phyloP scores from a whole-genome alignment of 2,113 vertebrate genomes.

The Mesocricetus auratus region DNA sequence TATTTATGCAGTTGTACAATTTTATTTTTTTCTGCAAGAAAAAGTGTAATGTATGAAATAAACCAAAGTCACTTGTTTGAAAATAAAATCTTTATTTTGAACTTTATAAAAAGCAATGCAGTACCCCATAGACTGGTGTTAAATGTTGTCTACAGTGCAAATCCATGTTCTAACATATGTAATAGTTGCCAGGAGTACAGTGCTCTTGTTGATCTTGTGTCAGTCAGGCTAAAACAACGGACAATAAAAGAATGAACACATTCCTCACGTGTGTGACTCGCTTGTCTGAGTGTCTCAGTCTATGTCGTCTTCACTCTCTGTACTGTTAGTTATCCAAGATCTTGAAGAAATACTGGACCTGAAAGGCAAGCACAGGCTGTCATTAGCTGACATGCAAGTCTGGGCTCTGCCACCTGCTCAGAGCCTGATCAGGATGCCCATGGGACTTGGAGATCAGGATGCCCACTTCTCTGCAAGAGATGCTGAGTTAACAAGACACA shows the following conservation, averaged over 20 bases:
- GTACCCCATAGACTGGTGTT: constrained; percentile 95
- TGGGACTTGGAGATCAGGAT: background rate
- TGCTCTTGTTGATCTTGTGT: constrained; percentile 96
- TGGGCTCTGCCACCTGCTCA: background rate
- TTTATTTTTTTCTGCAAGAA: constrained; percentile 97
- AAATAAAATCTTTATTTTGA: constrained; percentile 94
- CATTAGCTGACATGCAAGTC: background rate
- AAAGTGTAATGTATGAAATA: constrained; percentile 98
- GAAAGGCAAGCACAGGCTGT: constrained; percentile 50
- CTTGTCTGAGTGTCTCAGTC: background rate
- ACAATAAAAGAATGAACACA: constrained; percentile 93
- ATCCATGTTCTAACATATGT: constrained; percentile 95
- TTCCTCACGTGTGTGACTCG: constrained; percentile 60
- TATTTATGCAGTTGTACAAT: constrained; percentile 99
- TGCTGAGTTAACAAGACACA: background rate
- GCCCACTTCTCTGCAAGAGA: background rate
- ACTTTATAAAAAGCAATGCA: constrained; percentile 96
- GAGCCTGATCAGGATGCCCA: background rate
- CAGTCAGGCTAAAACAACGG: constrained; percentile 96
- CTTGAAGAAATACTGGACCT: constrained; percentile 99
- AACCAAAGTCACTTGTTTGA: constrained; percentile 99
- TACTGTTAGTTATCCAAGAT: constrained; percentile 90
- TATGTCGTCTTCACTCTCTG: background rate
- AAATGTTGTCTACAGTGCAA: constrained; percentile 95
- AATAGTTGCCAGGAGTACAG: constrained; percentile 93